Conservation (phyloP, 1,140 invertebrate species). For the Procambarus clarkii region DNA sequence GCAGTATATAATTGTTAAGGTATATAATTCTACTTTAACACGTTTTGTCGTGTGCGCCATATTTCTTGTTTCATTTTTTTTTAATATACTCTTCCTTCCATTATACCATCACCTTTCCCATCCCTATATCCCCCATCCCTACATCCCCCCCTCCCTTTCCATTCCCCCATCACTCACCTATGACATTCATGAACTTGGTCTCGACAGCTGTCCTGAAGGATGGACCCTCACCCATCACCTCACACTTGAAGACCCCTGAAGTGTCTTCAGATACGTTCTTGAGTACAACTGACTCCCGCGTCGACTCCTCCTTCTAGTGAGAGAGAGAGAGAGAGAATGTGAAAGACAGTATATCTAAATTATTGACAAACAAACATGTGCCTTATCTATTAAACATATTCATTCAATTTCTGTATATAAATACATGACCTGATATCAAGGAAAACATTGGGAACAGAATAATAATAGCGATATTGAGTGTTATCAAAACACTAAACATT, state of each 20-base stretch:
- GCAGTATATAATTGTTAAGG: too few species aligned
- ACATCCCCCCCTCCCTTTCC: background rate
- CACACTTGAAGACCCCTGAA: constrained; percentile 26
- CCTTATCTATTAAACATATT: too few species aligned
- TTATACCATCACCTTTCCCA: background rate
- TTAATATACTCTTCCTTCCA: background rate
- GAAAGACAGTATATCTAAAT: background rate
- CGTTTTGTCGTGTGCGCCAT: too few species aligned
- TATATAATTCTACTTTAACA: too few species aligned
- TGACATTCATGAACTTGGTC: constrained; percentile 32
- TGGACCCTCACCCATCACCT: constrained; percentile 46
- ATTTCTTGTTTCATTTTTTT: too few species aligned
- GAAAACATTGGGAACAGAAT: background rate
- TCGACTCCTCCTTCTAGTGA: constrained; percentile 24
- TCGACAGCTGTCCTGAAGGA: constrained; percentile 35
- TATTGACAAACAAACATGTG: too few species aligned
- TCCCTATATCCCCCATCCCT: too few species aligned
- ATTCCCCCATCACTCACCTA: constrained; percentile 18
- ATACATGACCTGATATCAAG: background rate
- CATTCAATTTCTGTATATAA: too few species aligned
- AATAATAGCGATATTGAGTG: background rate
- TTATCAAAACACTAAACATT: background rate
- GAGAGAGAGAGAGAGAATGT: background rate
- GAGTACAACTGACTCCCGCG: constrained; percentile 26
- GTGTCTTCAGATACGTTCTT: constrained; percentile 34